Evolutionary conservation across 2,113 vertebrate genomes (phyloP), one percentile per base, ranked within the genome.

Genomic region (Grallaria varia): DNA sequence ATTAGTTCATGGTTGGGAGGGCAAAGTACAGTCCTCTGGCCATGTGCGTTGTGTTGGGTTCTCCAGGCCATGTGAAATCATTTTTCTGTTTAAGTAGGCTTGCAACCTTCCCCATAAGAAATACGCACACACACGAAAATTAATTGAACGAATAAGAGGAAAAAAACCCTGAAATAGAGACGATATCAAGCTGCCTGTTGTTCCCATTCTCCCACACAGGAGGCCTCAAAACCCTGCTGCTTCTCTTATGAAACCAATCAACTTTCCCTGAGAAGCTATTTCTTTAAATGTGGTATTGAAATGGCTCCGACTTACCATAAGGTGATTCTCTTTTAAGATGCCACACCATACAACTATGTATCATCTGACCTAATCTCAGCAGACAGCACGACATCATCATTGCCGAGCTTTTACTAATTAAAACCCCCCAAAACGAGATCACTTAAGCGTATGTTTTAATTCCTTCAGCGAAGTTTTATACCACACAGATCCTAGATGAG

Each of bases 181-280:
- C 0, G 0, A 89, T 90, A 66, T 92, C 68, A 81, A 68, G 42
- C 75, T 87, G 92, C 73, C 85, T 9, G 5, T 94, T 92, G 64
- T 96, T 96, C 56, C 73, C 49, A 45, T 93, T 90, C 58, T 93
- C 40, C 72, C 73, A 92, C 85, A 86, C 47, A 90, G 87, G 75
- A 95, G 72, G 83, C 92, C 78, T 90, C 82, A 96, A 96, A 93
- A 90, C 85, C 95, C 93, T 78, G 92, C 96, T 95, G 93, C 90
- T 96, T 96, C 89, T 90, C 79, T 97, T 95, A 95, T 95, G 95
- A 97, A 97, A 93, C 93, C 92, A 84, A 95, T 90, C 92, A 86
- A 81, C 72, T 88, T 96, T 96, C 92, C 90, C 96, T 42, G 73
- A 95, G 92, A 96, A 96, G 92, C 86, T 85, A 75, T 95, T 95